Conservation (phyloP, 2,113 vertebrate species). For the Apteryx mantelli region DNA sequence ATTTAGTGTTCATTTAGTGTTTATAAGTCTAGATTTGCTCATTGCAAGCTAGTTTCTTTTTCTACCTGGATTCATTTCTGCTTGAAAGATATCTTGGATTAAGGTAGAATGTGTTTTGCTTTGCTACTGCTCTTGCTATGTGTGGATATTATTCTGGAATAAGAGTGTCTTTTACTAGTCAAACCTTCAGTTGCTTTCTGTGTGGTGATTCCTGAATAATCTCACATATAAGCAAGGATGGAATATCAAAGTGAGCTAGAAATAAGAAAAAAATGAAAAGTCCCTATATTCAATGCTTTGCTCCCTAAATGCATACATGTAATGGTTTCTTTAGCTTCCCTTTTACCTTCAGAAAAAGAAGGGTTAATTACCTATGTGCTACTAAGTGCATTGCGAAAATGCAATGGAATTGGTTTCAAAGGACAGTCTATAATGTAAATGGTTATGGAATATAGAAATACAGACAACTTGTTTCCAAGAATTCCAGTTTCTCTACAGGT, state of each 20-base stretch:
- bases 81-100: not conserved
- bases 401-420: no score
- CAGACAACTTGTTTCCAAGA: no score
- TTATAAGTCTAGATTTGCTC: not conserved
- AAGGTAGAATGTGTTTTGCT: not conserved
- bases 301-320: no score
- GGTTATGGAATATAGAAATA: no score
- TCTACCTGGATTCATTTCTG: not conserved
- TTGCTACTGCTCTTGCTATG: fast-evolving
- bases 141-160: not conserved
- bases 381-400: no score
- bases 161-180: not conserved
- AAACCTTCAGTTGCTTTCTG: not conserved
- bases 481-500: no score
- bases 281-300: not conserved
- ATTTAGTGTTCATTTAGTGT: not conserved
- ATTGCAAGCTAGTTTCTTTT: not conserved
- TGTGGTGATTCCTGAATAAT: not conserved
- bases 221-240: not conserved
- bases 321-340: no score
- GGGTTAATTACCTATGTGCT: no score
- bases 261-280: not conserved
- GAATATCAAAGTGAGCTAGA: not conserved
- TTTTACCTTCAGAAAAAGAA: no score
- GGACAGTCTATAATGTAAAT: no score